phyloP scores from a whole-genome alignment of 2,797 vertebrate genomes.

The Cyclopterus lumpus region DNA sequence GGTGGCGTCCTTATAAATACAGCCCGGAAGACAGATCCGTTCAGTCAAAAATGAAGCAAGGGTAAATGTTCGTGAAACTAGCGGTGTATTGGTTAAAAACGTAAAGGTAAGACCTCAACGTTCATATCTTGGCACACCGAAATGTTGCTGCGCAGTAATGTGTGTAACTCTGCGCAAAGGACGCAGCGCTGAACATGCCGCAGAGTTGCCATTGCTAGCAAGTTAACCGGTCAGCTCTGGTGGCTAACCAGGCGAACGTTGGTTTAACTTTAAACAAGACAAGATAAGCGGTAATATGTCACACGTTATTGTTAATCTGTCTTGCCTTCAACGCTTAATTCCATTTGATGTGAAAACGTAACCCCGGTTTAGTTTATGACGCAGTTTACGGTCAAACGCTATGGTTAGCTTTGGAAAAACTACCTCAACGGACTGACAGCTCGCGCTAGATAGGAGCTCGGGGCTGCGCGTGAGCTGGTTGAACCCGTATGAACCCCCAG shows the following conservation, averaged over 20 bases:
- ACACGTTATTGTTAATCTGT: rapidly evolving
- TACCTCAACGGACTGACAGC: neutral
- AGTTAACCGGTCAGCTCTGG: constrained; percentile 16
- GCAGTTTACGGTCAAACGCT: neutral
- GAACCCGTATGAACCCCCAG: neutral
- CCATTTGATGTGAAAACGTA: rapidly evolving
- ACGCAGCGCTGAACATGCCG: neutral
- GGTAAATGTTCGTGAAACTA: constrained; percentile 42
- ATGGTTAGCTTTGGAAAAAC: neutral
- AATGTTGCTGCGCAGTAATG: rapidly evolving
- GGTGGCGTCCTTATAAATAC: constrained; percentile 64
- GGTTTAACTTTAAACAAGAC: neutral
- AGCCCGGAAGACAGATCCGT: constrained; percentile 47
- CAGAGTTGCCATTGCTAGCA: neutral
- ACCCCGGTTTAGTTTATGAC: neutral
- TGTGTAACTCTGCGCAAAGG: rapidly evolving
- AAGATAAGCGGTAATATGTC: rapidly evolving
- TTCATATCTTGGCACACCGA: rapidly evolving
- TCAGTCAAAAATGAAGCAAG: constrained; percentile 29
- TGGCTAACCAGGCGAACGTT: constrained; percentile 15
- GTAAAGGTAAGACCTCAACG: constrained; percentile 59
- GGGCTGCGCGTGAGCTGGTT: neutral
- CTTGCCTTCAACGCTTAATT: neutral
- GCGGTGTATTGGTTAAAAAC: constrained; percentile 18
- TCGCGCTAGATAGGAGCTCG: no score